A percentile compares a stretch with the other conserved stretches of the same genome.
Conservation (phyloP, 37 sponge, comb jelly and placozoan species). For the Oopsacas minuta region DNA sequence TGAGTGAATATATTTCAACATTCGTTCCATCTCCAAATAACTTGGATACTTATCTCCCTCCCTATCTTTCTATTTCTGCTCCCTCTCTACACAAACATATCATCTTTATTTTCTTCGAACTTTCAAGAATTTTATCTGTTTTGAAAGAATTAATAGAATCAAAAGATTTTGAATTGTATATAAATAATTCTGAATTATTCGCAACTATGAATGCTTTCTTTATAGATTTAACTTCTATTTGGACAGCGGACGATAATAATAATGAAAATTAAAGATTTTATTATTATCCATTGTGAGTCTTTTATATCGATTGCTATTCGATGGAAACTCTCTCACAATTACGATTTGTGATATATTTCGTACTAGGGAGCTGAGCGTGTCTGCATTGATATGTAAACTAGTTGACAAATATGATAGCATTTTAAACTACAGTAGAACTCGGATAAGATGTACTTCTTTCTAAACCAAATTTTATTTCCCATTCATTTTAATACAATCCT, state of each 20-base stretch:
- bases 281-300: no score
- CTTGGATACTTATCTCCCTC: not conserved
- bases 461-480: no score
- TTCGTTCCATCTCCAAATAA: not conserved
- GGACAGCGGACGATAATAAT: not conserved
- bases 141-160: not conserved
- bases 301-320: no score
- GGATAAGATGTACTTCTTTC: no score
- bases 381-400: no score
- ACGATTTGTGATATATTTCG: no score
- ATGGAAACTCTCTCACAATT: no score
- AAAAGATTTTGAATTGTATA: not conserved
- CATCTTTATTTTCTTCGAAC: not conserved
- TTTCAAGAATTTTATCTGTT: not conserved
- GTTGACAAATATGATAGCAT: no score
- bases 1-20: not conserved
- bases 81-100: not conserved
- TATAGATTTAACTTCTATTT: not conserved
- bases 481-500: no score
- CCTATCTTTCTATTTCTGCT: not conserved
- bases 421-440: no score
- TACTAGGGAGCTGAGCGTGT: no score
- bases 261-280: no score
- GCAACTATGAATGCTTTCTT: not conserved
- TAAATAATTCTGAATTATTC: not conserved